Evolutionary conservation across 2,888 invertebrate genomes (phyloP), one percentile per base, ranked within the genome.

Genomic region (Pyrochroa serraticornis): DNA sequence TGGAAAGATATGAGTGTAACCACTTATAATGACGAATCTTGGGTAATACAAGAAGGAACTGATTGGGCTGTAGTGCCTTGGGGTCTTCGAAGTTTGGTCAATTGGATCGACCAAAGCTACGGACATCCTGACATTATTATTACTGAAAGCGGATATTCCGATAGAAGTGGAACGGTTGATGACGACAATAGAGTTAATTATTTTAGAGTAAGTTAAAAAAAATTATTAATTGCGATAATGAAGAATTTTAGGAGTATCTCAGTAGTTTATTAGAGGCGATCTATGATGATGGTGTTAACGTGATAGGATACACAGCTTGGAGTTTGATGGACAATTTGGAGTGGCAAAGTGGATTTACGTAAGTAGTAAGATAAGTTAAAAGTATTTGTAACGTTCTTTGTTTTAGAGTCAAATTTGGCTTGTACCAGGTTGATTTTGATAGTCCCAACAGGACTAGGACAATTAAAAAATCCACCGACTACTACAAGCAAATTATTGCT

Each of bases 351-450:
- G 84, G 84, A n/a, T 85, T 82, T 70, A 73, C 74, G 77, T 81
- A 71, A 77, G 79, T 22, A 22, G 22, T 5, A 53, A 37, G 3
- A 49, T 31, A 31, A 34, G 8, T 30, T 36, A n/a, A 22, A 31
- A 34, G 39, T 14, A 22, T n/a, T n/a, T n/a, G n/a, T n/a, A n/a
- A n/a, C n/a, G 10, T 47, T 2, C n/a, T 64, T 58, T 58, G 47
- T 82, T 83, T 49, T 75, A 87, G 87, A 6, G 82, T 82, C 62
- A 83, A 82, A 70, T 91, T 88, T 75, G 91, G 91, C 3, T 68
- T 91, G 0, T 87, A 86, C 64, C 80, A 84, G 66, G 87, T 91
- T 0, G 84, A 91, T 71, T 88, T 87, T 71, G 73, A 77, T 0
- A 84, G 83, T 64, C 80, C 83, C 0, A 78, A 81, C 0, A 82